Percentiles rank a stretch among this genome's conserved stretches.
phyloP scores from a whole-genome alignment of 2,888 invertebrate species.

The Thymelicus lineola region DNA sequence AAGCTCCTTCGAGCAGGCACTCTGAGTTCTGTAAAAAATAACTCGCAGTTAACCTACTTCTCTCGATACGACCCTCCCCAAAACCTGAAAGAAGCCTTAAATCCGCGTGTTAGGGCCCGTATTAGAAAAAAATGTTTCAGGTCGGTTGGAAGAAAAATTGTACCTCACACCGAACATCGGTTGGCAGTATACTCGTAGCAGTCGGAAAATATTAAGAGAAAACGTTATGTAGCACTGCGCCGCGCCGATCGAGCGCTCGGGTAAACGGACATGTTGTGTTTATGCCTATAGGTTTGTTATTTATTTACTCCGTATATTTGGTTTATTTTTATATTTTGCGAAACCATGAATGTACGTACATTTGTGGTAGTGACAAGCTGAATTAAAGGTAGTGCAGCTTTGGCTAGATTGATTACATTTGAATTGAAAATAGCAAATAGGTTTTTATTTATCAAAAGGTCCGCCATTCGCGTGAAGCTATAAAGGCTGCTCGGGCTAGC shows the following conservation, averaged over 20 bases:
- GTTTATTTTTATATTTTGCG: no score
- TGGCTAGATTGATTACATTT: no score
- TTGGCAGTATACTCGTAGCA: not conserved
- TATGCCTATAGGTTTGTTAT: not conserved
- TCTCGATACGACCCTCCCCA: conserved; percentile 26
- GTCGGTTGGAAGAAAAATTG: conserved; percentile 17
- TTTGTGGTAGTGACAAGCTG: no score
- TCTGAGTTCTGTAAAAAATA: conserved; percentile 52
- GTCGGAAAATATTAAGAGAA: conserved; percentile 21
- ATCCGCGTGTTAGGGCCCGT: not conserved
- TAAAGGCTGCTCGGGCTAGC: no score
- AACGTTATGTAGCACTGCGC: not conserved
- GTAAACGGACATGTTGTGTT: not conserved
- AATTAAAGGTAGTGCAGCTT: no score
- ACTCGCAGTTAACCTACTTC: conserved; percentile 57
- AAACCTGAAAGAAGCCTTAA: conserved; percentile 30
- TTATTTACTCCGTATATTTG: no score
- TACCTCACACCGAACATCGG: conserved; percentile 18
- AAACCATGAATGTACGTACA: no score
- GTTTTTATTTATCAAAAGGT: no score
- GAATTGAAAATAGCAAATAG: no score
- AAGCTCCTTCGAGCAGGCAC: conserved; percentile 41
- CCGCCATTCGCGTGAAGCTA: no score
- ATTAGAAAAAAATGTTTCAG: not conserved
- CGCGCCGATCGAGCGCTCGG: not conserved